Base-by-base conservation (phyloP, 1,140 invertebrate species). In the Drosophila sp. region DNA sequence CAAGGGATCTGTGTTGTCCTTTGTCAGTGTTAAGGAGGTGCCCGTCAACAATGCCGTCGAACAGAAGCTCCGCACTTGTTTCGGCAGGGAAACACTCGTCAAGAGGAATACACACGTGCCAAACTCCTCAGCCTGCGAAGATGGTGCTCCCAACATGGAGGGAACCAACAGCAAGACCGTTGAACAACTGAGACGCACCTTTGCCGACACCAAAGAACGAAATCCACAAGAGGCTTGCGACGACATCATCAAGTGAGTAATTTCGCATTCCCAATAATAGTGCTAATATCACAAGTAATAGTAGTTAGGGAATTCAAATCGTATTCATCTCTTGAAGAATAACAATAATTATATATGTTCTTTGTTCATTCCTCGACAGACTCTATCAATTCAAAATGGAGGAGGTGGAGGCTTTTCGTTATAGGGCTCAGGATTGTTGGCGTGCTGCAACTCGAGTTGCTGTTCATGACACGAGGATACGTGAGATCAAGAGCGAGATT, bases 401-500 rank as follows among this genome's bases (percentile, higher is more conserved):
- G 71, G 97, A 99, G 93, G 95, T 99, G 32, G 98, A 99, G 92
- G 96, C 97, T 0, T 99, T 99, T 91, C 94, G 96, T 65, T 99
- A 99, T 93, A 93, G 99, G 89, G 96, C 98, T 0, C 94, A 95
- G 81, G 99, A 99, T 94, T 98, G 97, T 3, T 97, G 98, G 96
- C 95, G 96, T 81, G 97, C 97, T 1, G 97, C 98, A 0, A 99
- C 98, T 0, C 95, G 95, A 84, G 96, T 97, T 67, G 98, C 97
- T 0, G 96, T 99, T 0, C 93, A 97, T 56, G 97, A 99, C 92
- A 97, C 98, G 0, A 93, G 99, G 57, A 93, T 99, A 6, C 97
- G 97, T 89, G 99, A 99, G 94, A 99, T 99, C 48, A 97, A 97
- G 92, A 94, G 95, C 59, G 98, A 99, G 93, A 95, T 99, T 38